These are phyloP conservation scores for Gnatocerus cornutus DNA, from an alignment of 2,888 invertebrate genomes.

Conservation along the genomic window DNA sequence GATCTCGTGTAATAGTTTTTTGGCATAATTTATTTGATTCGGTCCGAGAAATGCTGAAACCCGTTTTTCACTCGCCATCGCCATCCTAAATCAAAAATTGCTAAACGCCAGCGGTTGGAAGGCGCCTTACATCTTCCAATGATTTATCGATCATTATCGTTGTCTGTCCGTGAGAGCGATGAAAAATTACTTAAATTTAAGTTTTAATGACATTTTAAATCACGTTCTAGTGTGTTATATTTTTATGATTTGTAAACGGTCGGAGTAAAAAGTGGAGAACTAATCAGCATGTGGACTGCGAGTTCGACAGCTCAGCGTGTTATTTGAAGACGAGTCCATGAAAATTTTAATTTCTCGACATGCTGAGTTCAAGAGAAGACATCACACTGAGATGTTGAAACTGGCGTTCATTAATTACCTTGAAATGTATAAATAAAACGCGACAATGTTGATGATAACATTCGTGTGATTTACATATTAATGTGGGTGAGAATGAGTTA, in stretches of 20 bases:
- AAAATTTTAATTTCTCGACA: conserved; percentile 30
- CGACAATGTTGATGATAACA: conserved; percentile 38
- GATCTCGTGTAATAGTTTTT: too few relatives aligned
- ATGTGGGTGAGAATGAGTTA: conserved; percentile 37
- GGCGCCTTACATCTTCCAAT: conserved; percentile 3
- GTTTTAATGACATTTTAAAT: conserved; percentile 43
- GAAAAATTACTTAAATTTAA: conserved; percentile 18
- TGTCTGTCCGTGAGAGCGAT: conserved; percentile 12
- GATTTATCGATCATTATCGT: conserved; percentile 28
- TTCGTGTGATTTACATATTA: conserved; percentile 39
- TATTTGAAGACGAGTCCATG: conserved; percentile 31
- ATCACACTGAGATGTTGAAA: conserved; percentile 45
- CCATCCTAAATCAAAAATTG: conserved; percentile 11
- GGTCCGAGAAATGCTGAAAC: too few relatives aligned
- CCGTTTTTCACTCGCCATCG: background rate
- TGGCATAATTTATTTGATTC: too few relatives aligned
- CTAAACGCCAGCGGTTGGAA: background rate
- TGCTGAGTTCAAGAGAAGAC: conserved; percentile 42
- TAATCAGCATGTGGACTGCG: conserved; percentile 19
- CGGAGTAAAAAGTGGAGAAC: conserved; percentile 23
- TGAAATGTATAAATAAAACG: conserved; percentile 33
- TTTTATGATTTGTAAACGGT: conserved; percentile 33
- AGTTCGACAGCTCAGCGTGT: conserved; percentile 39
- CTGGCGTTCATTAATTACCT: conserved; percentile 42
- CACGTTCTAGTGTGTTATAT: conserved; percentile 27